Percentiles rank a stretch among this genome's conserved stretches.
Conservation (phyloP, 2,888 invertebrate genomes). For the Xylophagus ater region DNA sequence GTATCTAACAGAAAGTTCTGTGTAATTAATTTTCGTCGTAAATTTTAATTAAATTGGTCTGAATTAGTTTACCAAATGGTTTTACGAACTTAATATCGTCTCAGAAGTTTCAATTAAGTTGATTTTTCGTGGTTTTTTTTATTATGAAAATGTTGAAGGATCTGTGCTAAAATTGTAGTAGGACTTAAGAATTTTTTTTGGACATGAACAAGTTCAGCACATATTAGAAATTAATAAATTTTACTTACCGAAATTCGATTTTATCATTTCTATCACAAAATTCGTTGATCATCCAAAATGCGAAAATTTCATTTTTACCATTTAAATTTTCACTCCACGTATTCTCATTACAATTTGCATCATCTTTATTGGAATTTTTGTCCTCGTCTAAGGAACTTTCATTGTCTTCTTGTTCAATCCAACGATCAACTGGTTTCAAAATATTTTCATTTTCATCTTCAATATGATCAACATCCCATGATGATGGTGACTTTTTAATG, state of each 20-base stretch:
- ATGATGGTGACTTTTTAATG: too few species aligned
- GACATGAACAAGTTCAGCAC: not conserved
- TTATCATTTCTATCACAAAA: conserved; percentile 26
- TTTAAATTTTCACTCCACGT: conserved; percentile 12
- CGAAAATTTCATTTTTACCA: conserved; percentile 14
- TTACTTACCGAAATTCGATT: conserved; percentile 26
- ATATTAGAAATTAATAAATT: not conserved
- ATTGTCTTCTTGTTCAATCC: conserved; percentile 6
- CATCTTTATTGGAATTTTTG: not conserved
- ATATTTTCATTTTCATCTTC: conserved; percentile 13
- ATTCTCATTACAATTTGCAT: conserved; percentile 11
- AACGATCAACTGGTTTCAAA: conserved; percentile 10
- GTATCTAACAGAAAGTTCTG: too few species aligned
- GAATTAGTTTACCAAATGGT: too few species aligned
- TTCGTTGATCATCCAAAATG: conserved; percentile 28
- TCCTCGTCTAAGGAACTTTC: conserved; percentile 2
- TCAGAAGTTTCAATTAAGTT: too few species aligned
- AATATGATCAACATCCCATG: not conserved
- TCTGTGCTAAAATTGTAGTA: too few species aligned
- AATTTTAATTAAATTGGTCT: too few species aligned
- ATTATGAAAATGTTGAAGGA: too few species aligned
- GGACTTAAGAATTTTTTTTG: too few species aligned
- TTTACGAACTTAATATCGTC: too few species aligned
- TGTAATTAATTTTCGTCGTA: too few species aligned
- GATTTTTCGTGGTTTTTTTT: too few species aligned